These are phyloP conservation scores for Leptoteleia sp. DNA, from an alignment of 1,140 invertebrate genomes.

Conservation along the genomic window DNA sequence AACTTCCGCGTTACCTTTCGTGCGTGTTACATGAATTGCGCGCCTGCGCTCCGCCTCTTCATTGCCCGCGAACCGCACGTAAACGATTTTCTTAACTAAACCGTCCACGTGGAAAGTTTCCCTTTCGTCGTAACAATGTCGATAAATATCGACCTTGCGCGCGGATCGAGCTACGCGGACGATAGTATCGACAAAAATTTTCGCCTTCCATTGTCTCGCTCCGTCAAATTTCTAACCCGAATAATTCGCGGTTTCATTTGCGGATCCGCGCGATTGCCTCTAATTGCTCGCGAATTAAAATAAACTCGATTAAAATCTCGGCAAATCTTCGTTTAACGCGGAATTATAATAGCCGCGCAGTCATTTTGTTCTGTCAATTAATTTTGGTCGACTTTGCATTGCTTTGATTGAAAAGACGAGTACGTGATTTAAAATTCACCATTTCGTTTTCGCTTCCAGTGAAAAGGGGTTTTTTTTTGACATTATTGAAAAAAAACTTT, in stretches of 20 bases:
- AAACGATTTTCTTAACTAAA: constrained; percentile 57
- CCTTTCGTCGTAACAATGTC: constrained; percentile 50
- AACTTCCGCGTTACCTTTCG: constrained; percentile 71
- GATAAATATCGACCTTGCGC: constrained; percentile 47
- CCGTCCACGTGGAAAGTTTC: constrained; percentile 57
- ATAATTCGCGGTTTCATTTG: constrained; percentile 20
- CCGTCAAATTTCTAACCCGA: constrained; percentile 29
- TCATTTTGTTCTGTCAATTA: too few species aligned
- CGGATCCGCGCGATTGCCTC: constrained; percentile 14
- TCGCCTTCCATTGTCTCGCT: constrained; percentile 11
- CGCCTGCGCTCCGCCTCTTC: constrained; percentile 56
- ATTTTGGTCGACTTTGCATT: too few species aligned
- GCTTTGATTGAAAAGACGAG: too few species aligned
- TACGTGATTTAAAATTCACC: too few species aligned
- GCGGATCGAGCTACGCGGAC: not conserved
- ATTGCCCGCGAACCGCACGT: constrained; percentile 46
- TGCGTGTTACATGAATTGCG: constrained; percentile 67
- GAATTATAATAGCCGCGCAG: constrained; percentile 3
- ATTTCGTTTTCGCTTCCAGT: too few species aligned
- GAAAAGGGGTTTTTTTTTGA: too few species aligned
- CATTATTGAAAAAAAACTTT: too few species aligned
- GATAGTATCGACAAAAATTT: constrained; percentile 17
- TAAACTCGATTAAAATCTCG: constrained; percentile 11
- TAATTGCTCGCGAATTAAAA: constrained; percentile 17
- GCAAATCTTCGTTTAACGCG: constrained; percentile 6